Evolutionary conservation across 2,797 vertebrate genomes (phyloP).

Genomic region (Sebastes oblongus): DNA sequence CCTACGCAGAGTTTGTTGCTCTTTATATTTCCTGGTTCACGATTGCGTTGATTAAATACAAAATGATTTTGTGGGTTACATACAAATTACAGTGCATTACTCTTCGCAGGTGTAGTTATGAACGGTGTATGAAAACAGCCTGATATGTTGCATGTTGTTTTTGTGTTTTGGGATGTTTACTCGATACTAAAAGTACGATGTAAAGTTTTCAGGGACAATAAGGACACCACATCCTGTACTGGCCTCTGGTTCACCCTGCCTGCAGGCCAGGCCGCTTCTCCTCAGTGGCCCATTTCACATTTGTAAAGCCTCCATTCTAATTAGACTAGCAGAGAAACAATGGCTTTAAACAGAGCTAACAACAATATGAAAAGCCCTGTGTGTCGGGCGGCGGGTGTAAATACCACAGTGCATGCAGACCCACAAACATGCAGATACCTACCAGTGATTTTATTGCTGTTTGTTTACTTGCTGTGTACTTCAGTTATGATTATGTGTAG

Average conservation of each 20-base stretch:
- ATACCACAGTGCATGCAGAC: neutral
- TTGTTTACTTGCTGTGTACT: neutral
- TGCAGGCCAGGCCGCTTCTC: neutral
- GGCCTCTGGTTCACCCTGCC: conserved; percentile 7
- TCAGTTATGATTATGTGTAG: neutral
- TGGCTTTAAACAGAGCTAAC: conserved; percentile 18
- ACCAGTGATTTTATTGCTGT: neutral
- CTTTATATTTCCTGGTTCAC: neutral
- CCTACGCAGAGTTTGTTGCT: neutral
- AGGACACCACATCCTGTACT: neutral
- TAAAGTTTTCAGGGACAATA: neutral
- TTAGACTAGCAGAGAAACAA: conserved; percentile 28
- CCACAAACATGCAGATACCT: neutral
- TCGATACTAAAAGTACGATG: neutral
- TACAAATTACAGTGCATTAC: neutral
- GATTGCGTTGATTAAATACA: neutral
- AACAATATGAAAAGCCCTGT: neutral
- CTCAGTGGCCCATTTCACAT: conserved; percentile 12
- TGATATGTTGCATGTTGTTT: neutral
- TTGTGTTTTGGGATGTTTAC: neutral
- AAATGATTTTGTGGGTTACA: neutral
- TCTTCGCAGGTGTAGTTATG: neutral
- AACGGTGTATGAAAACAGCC: neutral
- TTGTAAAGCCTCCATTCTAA: conserved; percentile 31
- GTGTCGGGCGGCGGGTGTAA: neutral